Evolutionary conservation across 2,797 vertebrate genomes (phyloP).

Genomic region (Pagetopsis macropterus): DNA sequence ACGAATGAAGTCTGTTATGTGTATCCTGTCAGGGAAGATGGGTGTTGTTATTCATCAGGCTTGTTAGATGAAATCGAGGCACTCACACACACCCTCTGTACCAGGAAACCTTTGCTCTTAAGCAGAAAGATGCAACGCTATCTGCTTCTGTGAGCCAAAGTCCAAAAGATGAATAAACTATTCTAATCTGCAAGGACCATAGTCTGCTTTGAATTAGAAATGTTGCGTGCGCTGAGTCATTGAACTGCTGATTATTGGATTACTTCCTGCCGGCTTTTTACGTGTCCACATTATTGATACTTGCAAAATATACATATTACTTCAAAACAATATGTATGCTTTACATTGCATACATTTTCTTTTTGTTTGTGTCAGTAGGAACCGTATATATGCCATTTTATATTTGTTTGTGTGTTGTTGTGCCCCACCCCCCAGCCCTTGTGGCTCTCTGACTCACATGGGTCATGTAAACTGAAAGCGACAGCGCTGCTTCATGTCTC

Average conservation of each 20-base stretch:
- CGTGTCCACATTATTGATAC: neutral
- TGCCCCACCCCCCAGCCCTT: conserved; percentile 18
- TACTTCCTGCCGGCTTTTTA: neutral
- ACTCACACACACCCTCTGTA: conserved; percentile 32
- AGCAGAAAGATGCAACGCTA: conserved; percentile 24
- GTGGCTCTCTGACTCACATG: conserved; percentile 61
- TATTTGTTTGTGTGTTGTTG: conserved; percentile 46
- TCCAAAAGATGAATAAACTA: conserved; percentile 36
- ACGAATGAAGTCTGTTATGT: conserved; percentile 26
- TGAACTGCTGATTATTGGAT: conserved; percentile 13
- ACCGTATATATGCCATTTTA: conserved; percentile 28
- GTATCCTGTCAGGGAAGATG: conserved; percentile 22
- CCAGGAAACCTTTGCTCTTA: conserved; percentile 37
- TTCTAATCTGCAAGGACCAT: conserved; percentile 50
- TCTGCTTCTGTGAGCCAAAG: conserved; percentile 41
- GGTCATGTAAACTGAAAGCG: conserved; percentile 69
- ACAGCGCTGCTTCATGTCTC: conserved; percentile 64
- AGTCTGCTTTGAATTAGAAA: conserved; percentile 36
- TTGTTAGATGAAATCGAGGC: conserved; percentile 36
- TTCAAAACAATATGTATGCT: too few relatives aligned
- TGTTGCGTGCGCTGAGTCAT: conserved; percentile 15
- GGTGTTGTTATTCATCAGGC: conserved; percentile 31
- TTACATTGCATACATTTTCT: neutral
- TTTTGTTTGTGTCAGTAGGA: neutral
- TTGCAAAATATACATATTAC: too few relatives aligned